Conservation (phyloP, 2,113 vertebrate species). For the Corapipo altera region DNA sequence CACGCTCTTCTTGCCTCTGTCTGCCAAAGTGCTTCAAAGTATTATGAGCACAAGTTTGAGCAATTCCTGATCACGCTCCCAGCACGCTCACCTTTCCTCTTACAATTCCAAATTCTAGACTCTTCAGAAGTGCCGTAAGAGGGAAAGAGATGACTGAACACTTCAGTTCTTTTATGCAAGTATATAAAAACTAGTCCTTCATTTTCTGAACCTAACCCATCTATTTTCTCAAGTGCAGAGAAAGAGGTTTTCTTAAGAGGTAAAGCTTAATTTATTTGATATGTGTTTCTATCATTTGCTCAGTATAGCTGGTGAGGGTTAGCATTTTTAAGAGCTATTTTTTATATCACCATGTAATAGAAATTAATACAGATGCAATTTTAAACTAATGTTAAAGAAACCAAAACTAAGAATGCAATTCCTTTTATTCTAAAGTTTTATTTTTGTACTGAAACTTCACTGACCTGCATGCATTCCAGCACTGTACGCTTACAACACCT, state of each 20-base stretch:
- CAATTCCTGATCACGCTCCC: neutral
- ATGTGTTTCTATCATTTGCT: neutral
- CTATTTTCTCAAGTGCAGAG: neutral
- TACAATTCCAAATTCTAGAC: neutral
- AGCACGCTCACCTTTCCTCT: neutral
- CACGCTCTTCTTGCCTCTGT: neutral
- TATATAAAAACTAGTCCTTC: neutral
- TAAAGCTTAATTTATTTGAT: neutral
- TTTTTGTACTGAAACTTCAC: neutral
- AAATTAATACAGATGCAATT: neutral
- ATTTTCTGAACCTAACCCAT: neutral
- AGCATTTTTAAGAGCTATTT: neutral
- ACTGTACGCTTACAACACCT: neutral
- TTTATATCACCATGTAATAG: neutral
- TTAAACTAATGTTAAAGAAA: neutral
- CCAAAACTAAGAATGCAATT: neutral
- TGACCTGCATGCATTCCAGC: neutral
- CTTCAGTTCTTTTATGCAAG: neutral
- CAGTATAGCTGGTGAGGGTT: neutral
- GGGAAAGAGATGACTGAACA: neutral
- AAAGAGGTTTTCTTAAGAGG: neutral
- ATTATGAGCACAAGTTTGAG: neutral
- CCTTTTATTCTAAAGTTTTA: neutral
- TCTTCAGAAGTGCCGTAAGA: neutral
- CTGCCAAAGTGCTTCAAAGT: neutral